These are phyloP conservation scores for Vicugna pacos DNA, from an alignment of 2,113 vertebrate species.

Conservation along the genomic window DNA sequence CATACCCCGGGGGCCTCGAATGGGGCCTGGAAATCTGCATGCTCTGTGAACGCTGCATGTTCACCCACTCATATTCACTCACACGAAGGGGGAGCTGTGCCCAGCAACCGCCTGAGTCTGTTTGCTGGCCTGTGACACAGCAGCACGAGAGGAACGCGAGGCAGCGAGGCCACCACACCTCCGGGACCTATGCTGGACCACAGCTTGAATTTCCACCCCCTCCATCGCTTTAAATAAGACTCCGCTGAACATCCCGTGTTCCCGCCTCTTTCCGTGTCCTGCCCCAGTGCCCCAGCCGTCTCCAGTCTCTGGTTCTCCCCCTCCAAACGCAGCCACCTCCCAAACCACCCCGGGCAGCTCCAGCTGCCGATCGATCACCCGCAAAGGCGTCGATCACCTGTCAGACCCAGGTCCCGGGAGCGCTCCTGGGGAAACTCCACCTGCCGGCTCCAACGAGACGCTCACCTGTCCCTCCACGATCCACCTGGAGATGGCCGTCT, in stretches of 20 bases:
- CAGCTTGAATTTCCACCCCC: neutral
- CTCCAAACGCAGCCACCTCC: neutral
- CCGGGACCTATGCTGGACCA: neutral
- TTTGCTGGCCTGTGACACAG: rapidly evolving
- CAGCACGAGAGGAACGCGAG: neutral
- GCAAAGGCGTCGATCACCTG: rapidly evolving
- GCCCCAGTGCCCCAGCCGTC: rapidly evolving
- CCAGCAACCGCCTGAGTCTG: neutral
- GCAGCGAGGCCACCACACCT: too few relatives aligned
- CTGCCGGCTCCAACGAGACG: rapidly evolving
- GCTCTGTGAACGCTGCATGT: neutral
- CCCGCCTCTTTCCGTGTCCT: neutral
- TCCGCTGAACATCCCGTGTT: rapidly evolving
- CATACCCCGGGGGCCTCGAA: neutral
- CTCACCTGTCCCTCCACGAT: constrained; percentile 93
- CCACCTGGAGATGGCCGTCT: constrained; percentile 93
- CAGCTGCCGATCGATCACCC: rapidly evolving
- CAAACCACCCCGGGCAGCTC: rapidly evolving
- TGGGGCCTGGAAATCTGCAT: neutral
- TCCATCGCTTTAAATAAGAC: rapidly evolving
- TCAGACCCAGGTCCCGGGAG: rapidly evolving
- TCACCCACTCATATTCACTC: neutral
- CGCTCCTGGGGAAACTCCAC: rapidly evolving
- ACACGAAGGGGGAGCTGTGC: neutral
- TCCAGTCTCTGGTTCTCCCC: neutral